Conservation (phyloP, 2,113 vertebrate genomes). For the western clawed frog (Xenopus tropicalis) region UCB_Xtro_10.0 CM004446.2:53519501-53520000, state of each 20-base stretch:
- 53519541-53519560: conserved; percentile 31
- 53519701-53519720: conserved; percentile 41
- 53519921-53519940: neutral
- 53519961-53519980: too few species aligned
- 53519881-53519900: neutral
- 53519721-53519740: conserved; percentile 30
- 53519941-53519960: too few species aligned
- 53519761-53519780: conserved; percentile 43
- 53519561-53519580: conserved; percentile 38
- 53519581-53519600: conserved; percentile 40
- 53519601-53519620: conserved; percentile 41
- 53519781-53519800: conserved; percentile 37
- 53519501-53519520: conserved; percentile 38
- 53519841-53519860: conserved; percentile 10
- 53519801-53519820: conserved; percentile 34
- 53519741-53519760: conserved; percentile 39
- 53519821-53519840: conserved; percentile 5
- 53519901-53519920: neutral
- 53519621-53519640: conserved; percentile 45
- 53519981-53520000: too few species aligned
- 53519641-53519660: conserved; percentile 44
- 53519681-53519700: conserved; percentile 42
- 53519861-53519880: neutral
- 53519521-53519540: conserved; percentile 40
- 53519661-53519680: conserved; percentile 43